Percentiles rank a stretch among this genome's conserved stretches.
Evolutionary conservation across 2,113 vertebrate species (phyloP).

Genomic region (Perca fluviatilis): DNA sequence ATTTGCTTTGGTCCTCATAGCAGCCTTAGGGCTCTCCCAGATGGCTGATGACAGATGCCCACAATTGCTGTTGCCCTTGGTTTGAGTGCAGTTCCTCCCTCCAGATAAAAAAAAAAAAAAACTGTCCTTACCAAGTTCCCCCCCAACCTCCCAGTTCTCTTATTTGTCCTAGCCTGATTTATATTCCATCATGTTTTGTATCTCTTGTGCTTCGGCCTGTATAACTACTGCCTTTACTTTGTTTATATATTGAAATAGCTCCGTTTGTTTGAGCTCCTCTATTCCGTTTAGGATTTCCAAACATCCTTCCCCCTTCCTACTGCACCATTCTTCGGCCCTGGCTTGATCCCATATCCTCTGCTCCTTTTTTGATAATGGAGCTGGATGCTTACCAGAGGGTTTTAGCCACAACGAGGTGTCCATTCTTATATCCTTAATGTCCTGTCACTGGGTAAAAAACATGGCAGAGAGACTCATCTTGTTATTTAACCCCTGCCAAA

Average conservation of each 20-base stretch:
- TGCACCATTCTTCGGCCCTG: constrained; percentile 43
- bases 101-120: constrained; percentile 47
- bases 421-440: constrained; percentile 9
- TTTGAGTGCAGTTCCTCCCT: constrained; percentile 51
- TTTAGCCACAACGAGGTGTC: constrained; percentile 26
- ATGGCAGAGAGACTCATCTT: background rate
- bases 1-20: constrained; percentile 66
- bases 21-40: constrained; percentile 70
- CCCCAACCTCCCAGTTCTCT: constrained; percentile 25
- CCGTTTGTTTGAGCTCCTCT: constrained; percentile 1
- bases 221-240: background rate
- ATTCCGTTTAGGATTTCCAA: background rate
- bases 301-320: constrained; percentile 2
- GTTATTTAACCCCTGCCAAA: background rate
- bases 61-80: constrained; percentile 77
- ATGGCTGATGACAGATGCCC: constrained; percentile 82
- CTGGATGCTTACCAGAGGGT: constrained; percentile 34
- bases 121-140: constrained; percentile 12
- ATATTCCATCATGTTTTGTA: constrained; percentile 6
- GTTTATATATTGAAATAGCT: constrained; percentile 1
- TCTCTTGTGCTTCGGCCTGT: background rate
- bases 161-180: constrained; percentile 38
- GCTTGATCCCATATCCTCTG: constrained; percentile 40
- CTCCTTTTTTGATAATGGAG: constrained; percentile 14
- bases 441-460: background rate